A percentile compares a stretch with the other conserved stretches of the same genome.
Evolutionary conservation across 2,888 invertebrate species (phyloP).

Genomic region (Amblyteles armatorius): DNA sequence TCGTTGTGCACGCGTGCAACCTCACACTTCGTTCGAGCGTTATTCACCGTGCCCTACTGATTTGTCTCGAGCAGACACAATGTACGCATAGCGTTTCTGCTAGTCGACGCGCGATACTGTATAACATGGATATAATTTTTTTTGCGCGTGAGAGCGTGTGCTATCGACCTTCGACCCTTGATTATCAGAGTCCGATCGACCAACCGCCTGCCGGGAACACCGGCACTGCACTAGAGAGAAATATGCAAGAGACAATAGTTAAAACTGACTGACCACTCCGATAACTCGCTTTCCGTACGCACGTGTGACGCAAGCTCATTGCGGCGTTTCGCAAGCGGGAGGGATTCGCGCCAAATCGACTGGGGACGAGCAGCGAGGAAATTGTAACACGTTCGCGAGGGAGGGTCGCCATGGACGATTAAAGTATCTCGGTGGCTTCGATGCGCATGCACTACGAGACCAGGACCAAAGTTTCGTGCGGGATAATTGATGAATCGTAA

Average conservation of each 20-base stretch:
- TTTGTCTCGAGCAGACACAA: neutral
- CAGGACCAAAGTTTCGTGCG: neutral
- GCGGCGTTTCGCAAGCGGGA: constrained; percentile 48
- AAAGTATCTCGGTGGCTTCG: neutral
- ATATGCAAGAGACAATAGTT: constrained; percentile 11
- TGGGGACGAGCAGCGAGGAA: neutral
- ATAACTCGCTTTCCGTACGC: constrained; percentile 49
- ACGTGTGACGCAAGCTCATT: constrained; percentile 65
- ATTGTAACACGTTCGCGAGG: constrained; percentile 1
- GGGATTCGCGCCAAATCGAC: constrained; percentile 49
- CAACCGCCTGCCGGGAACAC: constrained; percentile 32
- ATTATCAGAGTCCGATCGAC: constrained; percentile 43
- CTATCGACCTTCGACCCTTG: constrained; percentile 63
- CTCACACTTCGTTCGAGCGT: neutral
- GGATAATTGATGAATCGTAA: neutral
- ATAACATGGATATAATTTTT: neutral
- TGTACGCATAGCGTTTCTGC: neutral
- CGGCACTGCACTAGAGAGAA: constrained; percentile 37
- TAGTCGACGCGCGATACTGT: neutral
- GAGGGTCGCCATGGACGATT: constrained; percentile 7
- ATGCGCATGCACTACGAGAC: neutral
- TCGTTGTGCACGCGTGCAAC: neutral
- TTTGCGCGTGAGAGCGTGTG: constrained; percentile 23
- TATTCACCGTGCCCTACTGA: neutral
- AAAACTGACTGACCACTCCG: constrained; percentile 18